A percentile compares a stretch with the other conserved stretches of the same genome.
phyloP scores from a whole-genome alignment of 1,140 invertebrate genomes.

The Drosophila orosa region DNA sequence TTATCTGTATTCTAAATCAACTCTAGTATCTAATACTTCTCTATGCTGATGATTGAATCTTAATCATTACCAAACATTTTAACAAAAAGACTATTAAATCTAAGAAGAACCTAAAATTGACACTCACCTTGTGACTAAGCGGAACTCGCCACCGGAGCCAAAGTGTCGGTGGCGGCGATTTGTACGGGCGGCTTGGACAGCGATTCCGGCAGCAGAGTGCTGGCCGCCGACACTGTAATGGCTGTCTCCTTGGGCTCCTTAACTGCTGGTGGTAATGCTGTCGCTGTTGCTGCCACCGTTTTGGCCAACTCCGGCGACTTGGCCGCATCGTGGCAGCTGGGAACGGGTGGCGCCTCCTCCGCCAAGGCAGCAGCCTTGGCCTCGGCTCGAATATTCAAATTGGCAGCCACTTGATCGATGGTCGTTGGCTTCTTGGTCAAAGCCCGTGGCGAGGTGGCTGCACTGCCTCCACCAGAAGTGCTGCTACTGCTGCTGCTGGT shows the following conservation, averaged over 20 bases:
- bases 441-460: slow-evolving; percentile 61
- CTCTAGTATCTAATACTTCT: no score
- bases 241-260: slow-evolving; percentile 32
- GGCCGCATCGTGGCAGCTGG: slow-evolving; percentile 18
- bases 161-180: slow-evolving; percentile 69
- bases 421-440: slow-evolving; percentile 68
- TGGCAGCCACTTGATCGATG: slow-evolving; percentile 82
- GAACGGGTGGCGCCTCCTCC: slow-evolving; percentile 57
- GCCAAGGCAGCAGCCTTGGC: slow-evolving; percentile 74
- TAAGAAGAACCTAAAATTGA: not conserved
- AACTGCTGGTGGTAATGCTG: not conserved
- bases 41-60: not conserved
- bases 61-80: not conserved
- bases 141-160: slow-evolving; percentile 76
- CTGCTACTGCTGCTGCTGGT: slow-evolving; percentile 17
- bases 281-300: not conserved
- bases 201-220: slow-evolving; percentile 43
- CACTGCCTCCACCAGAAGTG: slow-evolving; percentile 29
- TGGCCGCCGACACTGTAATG: slow-evolving; percentile 49
- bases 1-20: no score
- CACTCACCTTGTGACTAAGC: slow-evolving; percentile 80
- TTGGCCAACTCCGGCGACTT: slow-evolving; percentile 60
- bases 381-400: slow-evolving; percentile 79
- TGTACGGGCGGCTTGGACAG: slow-evolving; percentile 71
- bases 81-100: not conserved